phyloP scores from a whole-genome alignment of 2,888 invertebrate species.

The Apomyelois bistriatella region DNA sequence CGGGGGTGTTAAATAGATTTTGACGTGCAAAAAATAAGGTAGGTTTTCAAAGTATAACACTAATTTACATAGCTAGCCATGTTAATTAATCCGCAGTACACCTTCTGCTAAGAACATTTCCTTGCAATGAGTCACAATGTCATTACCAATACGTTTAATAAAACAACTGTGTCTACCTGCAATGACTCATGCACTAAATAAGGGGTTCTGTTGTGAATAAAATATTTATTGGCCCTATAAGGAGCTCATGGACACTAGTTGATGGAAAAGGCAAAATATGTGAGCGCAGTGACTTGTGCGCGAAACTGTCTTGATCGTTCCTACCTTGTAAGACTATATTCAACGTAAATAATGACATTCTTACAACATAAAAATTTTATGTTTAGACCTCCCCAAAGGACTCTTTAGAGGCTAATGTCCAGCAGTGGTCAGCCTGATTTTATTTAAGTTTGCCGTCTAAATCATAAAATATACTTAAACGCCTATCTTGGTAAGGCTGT shows the following conservation, averaged over 20 bases:
- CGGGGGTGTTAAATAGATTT: constrained; percentile 15
- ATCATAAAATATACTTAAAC: no score
- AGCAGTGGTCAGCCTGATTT: no score
- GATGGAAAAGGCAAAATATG: constrained; percentile 61
- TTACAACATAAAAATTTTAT: no score
- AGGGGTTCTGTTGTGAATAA: constrained; percentile 59
- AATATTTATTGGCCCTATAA: constrained; percentile 61
- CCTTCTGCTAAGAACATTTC: constrained; percentile 55
- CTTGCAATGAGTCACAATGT: constrained; percentile 55
- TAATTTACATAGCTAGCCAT: constrained; percentile 46
- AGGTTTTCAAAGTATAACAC: constrained; percentile 42
- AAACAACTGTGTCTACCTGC: constrained; percentile 45
- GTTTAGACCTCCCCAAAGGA: no score
- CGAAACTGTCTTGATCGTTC: constrained; percentile 20
- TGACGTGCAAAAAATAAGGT: constrained; percentile 14
- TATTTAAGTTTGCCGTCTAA: no score
- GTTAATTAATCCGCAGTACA: constrained; percentile 45
- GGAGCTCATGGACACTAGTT: constrained; percentile 48
- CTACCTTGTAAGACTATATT: no score
- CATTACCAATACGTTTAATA: constrained; percentile 48
- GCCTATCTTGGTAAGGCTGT: no score
- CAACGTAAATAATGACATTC: no score
- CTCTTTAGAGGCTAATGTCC: no score
- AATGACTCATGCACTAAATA: constrained; percentile 67
- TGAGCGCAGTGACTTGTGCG: constrained; percentile 54